Percentiles rank a stretch among this genome's conserved stretches.
Evolutionary conservation across 2,888 invertebrate genomes (phyloP).

Genomic region (Epirrhoe alternata): DNA sequence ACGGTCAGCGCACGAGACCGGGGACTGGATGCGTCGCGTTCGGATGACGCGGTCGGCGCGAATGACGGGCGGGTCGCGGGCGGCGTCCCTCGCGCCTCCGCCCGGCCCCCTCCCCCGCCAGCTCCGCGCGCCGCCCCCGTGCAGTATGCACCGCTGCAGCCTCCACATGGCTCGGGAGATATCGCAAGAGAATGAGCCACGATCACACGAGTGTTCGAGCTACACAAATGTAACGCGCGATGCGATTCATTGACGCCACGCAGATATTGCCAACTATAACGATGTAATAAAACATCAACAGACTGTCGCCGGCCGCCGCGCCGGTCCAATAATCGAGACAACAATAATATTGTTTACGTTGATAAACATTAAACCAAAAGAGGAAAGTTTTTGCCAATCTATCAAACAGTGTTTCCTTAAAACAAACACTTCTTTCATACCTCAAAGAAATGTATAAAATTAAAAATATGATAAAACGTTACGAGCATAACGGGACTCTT

Average conservation of each 20-base stretch:
- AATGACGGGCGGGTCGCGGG: conserved; percentile 61
- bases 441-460: conserved; percentile 37
- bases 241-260: conserved; percentile 75
- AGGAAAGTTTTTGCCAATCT: conserved; percentile 19
- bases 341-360: conserved; percentile 35
- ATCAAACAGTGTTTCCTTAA: conserved; percentile 38
- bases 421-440: conserved; percentile 39
- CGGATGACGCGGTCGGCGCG: conserved; percentile 66
- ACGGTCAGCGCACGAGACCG: conserved; percentile 46
- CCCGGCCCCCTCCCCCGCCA: conserved; percentile 52
- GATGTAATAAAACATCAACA: conserved; percentile 62
- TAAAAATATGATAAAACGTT: conserved; percentile 41
- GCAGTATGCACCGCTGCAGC: conserved; percentile 74
- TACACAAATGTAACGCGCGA: conserved; percentile 58
- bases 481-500: conserved; percentile 44
- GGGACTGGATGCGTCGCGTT: conserved; percentile 52
- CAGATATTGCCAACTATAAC: conserved; percentile 67
- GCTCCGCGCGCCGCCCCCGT: conserved; percentile 50
- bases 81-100: conserved; percentile 58
- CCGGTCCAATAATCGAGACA: conserved; percentile 38
- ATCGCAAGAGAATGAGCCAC: conserved; percentile 56
- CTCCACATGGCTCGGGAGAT: conserved; percentile 75
- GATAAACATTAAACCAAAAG: conserved; percentile 20
- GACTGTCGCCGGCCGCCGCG: conserved; percentile 29
- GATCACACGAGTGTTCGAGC: conserved; percentile 57